phyloP scores from a whole-genome alignment of 2,888 invertebrate species.

The Lampropteryx suffumata region DNA sequence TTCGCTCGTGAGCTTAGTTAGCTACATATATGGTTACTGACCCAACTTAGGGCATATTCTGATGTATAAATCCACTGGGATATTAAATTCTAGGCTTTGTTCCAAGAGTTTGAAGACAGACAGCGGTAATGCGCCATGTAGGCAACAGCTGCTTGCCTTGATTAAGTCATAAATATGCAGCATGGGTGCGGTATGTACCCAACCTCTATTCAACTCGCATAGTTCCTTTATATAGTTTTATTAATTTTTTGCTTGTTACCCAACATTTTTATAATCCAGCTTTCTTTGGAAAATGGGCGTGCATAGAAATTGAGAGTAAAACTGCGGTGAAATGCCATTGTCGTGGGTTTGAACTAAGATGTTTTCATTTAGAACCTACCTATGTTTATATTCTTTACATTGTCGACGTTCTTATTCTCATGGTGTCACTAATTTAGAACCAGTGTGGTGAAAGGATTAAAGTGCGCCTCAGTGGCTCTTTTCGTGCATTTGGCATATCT shows the following conservation, averaged over 20 bases:
- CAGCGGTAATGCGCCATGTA: conserved; percentile 46
- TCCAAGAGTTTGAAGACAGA: conserved; percentile 50
- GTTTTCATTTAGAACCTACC: too few relatives aligned
- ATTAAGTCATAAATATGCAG: conserved; percentile 64
- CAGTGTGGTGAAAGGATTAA: too few relatives aligned
- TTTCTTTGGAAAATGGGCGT: conserved; percentile 4
- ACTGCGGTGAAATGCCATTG: not conserved
- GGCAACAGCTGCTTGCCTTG: conserved; percentile 57
- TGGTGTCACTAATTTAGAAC: too few relatives aligned
- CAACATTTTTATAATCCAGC: not conserved
- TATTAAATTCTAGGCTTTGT: conserved; percentile 50
- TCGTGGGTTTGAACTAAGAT: not conserved
- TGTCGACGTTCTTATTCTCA: too few relatives aligned
- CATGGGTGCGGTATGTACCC: conserved; percentile 47
- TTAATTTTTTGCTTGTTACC: conserved; percentile 38
- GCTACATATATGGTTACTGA: conserved; percentile 15
- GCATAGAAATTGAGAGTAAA: conserved; percentile 6
- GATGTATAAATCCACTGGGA: conserved; percentile 41
- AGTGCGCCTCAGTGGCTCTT: too few relatives aligned
- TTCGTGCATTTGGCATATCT: too few relatives aligned
- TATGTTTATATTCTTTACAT: too few relatives aligned
- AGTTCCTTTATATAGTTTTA: conserved; percentile 46
- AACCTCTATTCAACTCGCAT: conserved; percentile 36
- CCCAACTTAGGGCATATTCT: conserved; percentile 19
- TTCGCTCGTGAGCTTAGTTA: conserved; percentile 8